Percentiles rank a stretch among this genome's conserved stretches.
phyloP scores from a whole-genome alignment of 2,888 invertebrate species.

The Sylvicola fuscatus region DNA sequence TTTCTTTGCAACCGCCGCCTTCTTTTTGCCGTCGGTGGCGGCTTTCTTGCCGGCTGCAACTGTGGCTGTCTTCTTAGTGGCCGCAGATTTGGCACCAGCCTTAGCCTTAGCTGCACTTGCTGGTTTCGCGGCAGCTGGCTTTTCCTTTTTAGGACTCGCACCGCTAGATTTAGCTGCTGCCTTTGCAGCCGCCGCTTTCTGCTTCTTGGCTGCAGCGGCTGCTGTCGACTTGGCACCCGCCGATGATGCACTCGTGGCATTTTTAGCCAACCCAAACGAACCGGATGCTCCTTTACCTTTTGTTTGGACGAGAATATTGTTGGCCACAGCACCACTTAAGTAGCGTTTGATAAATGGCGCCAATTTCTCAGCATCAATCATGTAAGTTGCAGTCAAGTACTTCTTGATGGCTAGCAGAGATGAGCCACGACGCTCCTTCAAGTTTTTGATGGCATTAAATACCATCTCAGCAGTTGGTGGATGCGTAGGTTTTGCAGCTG shows the following conservation, averaged over 20 bases:
- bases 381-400: constrained; percentile 35
- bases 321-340: constrained; percentile 32
- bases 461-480: constrained; percentile 36
- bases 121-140: constrained; percentile 39
- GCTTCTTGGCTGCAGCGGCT: constrained; percentile 2
- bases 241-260: constrained; percentile 5
- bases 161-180: constrained; percentile 4
- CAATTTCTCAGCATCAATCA: constrained; percentile 34
- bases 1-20: too few relatives aligned
- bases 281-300: constrained; percentile 33
- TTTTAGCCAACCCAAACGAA: constrained; percentile 23
- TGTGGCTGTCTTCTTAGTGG: too few relatives aligned
- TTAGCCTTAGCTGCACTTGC: constrained; percentile 40
- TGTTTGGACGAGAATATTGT: constrained; percentile 31
- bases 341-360: constrained; percentile 37
- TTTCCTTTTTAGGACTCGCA: constrained; percentile 30
- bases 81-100: too few relatives aligned
- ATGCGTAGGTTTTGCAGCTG: constrained; percentile 24
- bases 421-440: constrained; percentile 35
- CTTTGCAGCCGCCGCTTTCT: background rate
- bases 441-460: constrained; percentile 28
- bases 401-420: constrained; percentile 38
- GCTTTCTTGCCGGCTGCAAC: too few relatives aligned
- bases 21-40: too few relatives aligned
- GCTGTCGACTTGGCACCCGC: constrained; percentile 5